These are phyloP conservation scores for Scyliorhinus canicula DNA, from an alignment of 2,797 vertebrate genomes.

Conservation along the genomic window DNA sequence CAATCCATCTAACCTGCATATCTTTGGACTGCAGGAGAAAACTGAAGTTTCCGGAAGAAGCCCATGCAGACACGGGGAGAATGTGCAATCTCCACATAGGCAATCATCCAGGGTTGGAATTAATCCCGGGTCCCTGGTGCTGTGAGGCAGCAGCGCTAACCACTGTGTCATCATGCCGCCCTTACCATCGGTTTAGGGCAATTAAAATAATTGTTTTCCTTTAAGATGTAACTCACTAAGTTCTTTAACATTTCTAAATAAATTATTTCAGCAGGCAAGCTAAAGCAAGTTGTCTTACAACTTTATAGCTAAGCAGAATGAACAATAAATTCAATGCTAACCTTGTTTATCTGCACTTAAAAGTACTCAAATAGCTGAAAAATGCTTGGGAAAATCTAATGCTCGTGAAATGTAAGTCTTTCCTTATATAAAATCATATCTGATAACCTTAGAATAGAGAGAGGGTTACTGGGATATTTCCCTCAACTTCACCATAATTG, in stretches of 20 bases:
- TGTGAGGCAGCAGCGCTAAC: too few relatives aligned
- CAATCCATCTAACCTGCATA: too few relatives aligned
- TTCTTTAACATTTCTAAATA: neutral
- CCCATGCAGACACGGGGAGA: too few relatives aligned
- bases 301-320: neutral
- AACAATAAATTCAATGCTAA: neutral
- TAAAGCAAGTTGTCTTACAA: neutral
- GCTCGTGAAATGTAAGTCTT: neutral
- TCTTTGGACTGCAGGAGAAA: too few relatives aligned
- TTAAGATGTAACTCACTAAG: neutral
- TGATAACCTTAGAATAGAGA: neutral
- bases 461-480: neutral
- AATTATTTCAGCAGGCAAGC: neutral
- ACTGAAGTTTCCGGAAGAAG: too few relatives aligned
- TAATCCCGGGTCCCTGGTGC: too few relatives aligned
- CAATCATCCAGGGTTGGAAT: too few relatives aligned
- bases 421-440: neutral
- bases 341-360: neutral
- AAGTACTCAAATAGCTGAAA: neutral
- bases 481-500: neutral
- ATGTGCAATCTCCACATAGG: too few relatives aligned
- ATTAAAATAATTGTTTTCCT: neutral
- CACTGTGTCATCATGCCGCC: too few relatives aligned
- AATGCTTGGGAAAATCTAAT: neutral
- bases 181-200: too few relatives aligned